Base-by-base conservation (phyloP, 1,140 invertebrate genomes). In the Apis florea region DNA sequence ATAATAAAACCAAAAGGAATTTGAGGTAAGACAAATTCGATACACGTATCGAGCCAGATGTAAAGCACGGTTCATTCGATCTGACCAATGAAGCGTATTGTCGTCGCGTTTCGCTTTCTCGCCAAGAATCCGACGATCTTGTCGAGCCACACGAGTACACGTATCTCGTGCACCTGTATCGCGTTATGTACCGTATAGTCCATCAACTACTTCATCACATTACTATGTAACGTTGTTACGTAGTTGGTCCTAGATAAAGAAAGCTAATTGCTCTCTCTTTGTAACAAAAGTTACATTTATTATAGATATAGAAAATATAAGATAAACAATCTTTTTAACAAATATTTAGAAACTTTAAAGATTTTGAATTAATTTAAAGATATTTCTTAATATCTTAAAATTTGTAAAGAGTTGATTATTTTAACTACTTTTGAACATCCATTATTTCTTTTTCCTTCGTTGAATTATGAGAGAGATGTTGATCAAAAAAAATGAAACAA, bases 31-130 rank as follows among this genome's bases (percentile, higher is more conserved):
- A 26, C 47, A 56, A 74, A 56, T 2, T 11, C 40, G 40, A 71
- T 53, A 47, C 51, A 56, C 9, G 12, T 13, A 31, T 15, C 31
- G n/a, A 54, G 47, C 0, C 26, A 73, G 56, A 64, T 79, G 69
- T 64, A 64, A 82, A 82, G 73, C 79, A 77, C 26, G 26, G 47
- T 47, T 69, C 64, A 49, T 69, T 82, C 73, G 73, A 79, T 83
- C 12, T 40, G 47, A 12, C 53, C 63, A 61, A 59, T 26, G 21
- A 72, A 21, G 51, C 68, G 70, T 74, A 78, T 63, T 79, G 68
- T 83, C 81, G 53, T 66, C n/a, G 76, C 77, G 77, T 73, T 80
- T 81, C 82, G 78, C 77, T 83, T 83, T 83, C 82, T 73, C 82
- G 82, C 59, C 64, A 78, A 51, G 78, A 79, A 81, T 83, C 58